phyloP scores from a whole-genome alignment of 1,140 invertebrate species.

The Drosophila melanogaster region Release_6_plus_ISO1_MT NT_033777.3:11256501-11257000 shows the following conservation, averaged over 20 bases:
- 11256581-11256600: neutral
- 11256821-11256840: conserved; percentile 33
- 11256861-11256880: conserved; percentile 43
- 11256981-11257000: conserved; percentile 60
- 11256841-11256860: conserved; percentile 18
- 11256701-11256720: conserved; percentile 29
- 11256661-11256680: conserved; percentile 38
- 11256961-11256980: conserved; percentile 45
- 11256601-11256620: conserved; percentile 34
- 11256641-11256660: conserved; percentile 57
- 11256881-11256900: conserved; percentile 65
- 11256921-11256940: conserved; percentile 77
- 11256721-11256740: conserved; percentile 15
- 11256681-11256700: conserved; percentile 4
- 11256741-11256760: neutral
- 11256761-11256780: conserved; percentile 23
- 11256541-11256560: conserved; percentile 70
- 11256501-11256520: conserved; percentile 83
- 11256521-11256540: conserved; percentile 68
- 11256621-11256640: conserved; percentile 39
- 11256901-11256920: conserved; percentile 60
- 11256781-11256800: conserved; percentile 25
- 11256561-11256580: conserved; percentile 53
- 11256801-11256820: conserved; percentile 70
- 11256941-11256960: conserved; percentile 15